These are phyloP conservation scores for Mus musculus DNA, from an alignment of 2,113 vertebrate species.

Conservation along the genomic window DNA sequence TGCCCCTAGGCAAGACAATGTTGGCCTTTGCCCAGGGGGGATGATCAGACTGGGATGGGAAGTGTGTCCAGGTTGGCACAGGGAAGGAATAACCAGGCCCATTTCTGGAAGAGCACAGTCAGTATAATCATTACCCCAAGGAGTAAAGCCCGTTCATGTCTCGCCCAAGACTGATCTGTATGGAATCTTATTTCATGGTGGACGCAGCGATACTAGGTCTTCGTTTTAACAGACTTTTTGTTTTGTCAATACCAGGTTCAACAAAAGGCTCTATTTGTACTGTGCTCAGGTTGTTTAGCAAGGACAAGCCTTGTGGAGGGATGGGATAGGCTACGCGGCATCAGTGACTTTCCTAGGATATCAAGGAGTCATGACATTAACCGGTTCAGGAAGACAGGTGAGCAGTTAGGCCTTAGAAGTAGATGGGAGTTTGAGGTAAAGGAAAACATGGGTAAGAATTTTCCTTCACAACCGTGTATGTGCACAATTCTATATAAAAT, in stretches of 20 bases:
- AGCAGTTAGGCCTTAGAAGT: background rate
- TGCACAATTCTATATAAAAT: background rate
- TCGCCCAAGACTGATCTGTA: background rate
- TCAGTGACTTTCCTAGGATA: background rate
- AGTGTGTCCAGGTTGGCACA: background rate
- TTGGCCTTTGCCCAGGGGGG: background rate
- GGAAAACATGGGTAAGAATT: background rate
- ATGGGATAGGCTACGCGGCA: background rate
- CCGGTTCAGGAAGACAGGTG: background rate
- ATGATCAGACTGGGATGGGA: background rate
- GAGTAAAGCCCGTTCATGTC: slow-evolving; percentile 13
- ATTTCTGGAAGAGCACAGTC: background rate
- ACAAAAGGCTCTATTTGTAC: background rate
- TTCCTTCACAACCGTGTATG: background rate
- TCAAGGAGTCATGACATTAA: background rate
- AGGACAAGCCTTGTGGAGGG: background rate
- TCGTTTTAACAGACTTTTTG: background rate
- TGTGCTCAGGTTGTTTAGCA: background rate
- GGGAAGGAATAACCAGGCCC: background rate
- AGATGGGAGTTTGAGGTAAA: background rate
- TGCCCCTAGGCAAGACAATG: background rate
- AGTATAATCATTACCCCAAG: background rate
- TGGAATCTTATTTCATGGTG: background rate
- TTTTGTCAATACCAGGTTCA: background rate
- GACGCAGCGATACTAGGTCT: background rate